These are phyloP conservation scores for Karalla daura DNA, from an alignment of 2,797 vertebrate genomes.

Conservation along the genomic window DNA sequence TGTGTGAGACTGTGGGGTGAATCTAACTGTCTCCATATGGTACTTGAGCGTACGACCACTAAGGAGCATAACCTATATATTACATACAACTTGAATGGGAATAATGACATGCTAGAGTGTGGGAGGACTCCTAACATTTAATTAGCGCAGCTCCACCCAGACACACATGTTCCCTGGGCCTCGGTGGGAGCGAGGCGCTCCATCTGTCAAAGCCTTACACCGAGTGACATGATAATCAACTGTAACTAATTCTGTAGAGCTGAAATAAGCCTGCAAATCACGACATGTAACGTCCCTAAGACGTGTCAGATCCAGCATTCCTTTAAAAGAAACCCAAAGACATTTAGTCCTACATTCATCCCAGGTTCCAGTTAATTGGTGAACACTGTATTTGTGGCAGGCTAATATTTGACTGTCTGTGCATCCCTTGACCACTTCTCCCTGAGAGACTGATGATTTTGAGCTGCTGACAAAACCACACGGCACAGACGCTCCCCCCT, in stretches of 20 bases:
- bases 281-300: background rate
- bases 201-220: constrained; percentile 30
- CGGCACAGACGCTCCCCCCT: constrained; percentile 20
- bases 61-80: constrained; percentile 13
- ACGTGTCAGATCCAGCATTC: constrained; percentile 1
- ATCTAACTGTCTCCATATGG: constrained; percentile 2
- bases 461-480: constrained; percentile 32
- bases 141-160: constrained; percentile 65
- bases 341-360: background rate
- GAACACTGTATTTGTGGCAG: constrained; percentile 8
- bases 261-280: background rate
- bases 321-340: too few relatives aligned
- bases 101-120: constrained; percentile 48
- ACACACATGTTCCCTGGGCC: constrained; percentile 45
- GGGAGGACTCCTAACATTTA: constrained; percentile 45
- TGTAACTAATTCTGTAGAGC: background rate
- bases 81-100: constrained; percentile 28
- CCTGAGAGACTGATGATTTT: constrained; percentile 18
- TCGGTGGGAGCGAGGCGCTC: constrained; percentile 10
- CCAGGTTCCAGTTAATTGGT: background rate
- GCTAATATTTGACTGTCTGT: constrained; percentile 49
- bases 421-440: background rate
- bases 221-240: constrained; percentile 16
- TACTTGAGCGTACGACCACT: constrained; percentile 5
- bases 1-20: too few relatives aligned